Evolutionary conservation across 1,140 invertebrate species (phyloP).

Genomic region (Acromyrmex echinatior): DNA sequence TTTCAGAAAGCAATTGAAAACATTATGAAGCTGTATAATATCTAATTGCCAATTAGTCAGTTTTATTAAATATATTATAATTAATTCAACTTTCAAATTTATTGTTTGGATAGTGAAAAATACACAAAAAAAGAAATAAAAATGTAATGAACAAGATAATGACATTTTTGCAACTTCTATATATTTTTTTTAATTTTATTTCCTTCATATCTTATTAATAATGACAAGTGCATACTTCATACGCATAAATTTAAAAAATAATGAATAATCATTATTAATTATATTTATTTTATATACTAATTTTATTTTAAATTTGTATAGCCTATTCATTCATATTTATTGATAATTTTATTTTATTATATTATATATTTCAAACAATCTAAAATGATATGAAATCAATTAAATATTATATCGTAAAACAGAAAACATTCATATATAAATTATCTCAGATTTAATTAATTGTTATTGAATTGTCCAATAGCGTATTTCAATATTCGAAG

Average conservation of each 20-base stretch:
- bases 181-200: too few species aligned
- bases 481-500: background rate
- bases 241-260: background rate
- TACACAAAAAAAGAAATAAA: too few species aligned
- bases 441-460: conserved; percentile 1
- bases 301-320: background rate
- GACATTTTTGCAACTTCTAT: too few species aligned
- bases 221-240: background rate
- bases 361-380: background rate
- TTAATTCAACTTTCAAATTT: too few species aligned
- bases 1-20: too few species aligned
- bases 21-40: too few species aligned
- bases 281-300: background rate
- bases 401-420: background rate
- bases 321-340: background rate
- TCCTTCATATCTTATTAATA: too few species aligned
- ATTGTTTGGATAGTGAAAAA: too few species aligned
- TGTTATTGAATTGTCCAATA: background rate
- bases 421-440: background rate
- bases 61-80: too few species aligned
- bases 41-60: too few species aligned
- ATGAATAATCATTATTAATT: background rate
- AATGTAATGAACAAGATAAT: too few species aligned
- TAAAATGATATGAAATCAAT: background rate
- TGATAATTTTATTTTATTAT: background rate